Evolutionary conservation across 2,888 invertebrate species (phyloP).

Genomic region (Sinhomidia bicolor): DNA sequence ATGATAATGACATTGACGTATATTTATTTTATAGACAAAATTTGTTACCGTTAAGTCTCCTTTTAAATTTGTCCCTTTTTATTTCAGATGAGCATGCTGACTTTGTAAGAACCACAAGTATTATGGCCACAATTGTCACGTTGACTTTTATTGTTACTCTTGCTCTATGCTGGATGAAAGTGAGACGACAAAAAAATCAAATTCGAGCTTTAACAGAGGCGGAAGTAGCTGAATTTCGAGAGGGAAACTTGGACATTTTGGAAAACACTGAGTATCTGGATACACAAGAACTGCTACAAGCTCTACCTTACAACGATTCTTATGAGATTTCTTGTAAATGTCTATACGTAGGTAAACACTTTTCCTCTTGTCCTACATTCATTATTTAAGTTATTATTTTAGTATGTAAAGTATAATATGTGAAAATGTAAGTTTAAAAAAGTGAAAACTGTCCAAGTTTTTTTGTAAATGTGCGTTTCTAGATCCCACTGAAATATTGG

Average conservation of each 20-base stretch:
- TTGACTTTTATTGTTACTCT: conserved; percentile 46
- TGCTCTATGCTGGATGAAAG: conserved; percentile 61
- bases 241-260: conserved; percentile 65
- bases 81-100: conserved; percentile 46
- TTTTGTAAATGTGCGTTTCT: too few species aligned
- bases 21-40: too few species aligned
- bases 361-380: background rate
- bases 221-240: conserved; percentile 68
- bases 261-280: conserved; percentile 59
- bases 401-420: too few species aligned
- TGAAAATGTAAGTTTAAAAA: too few species aligned
- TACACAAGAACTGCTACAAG: conserved; percentile 68
- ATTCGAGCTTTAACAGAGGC: conserved; percentile 63
- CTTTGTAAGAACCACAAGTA: background rate
- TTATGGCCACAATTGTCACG: background rate
- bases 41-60: too few species aligned
- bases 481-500: conserved; percentile 61
- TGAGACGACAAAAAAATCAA: conserved; percentile 41
- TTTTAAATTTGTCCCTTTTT: background rate
- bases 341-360: conserved; percentile 65
- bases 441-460: too few species aligned
- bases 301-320: conserved; percentile 72
- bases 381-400: background rate
- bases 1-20: too few species aligned
- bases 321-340: conserved; percentile 70